These are phyloP conservation scores for Canis aureus DNA, from an alignment of 2,113 vertebrate species.

Conservation along the genomic window DNA sequence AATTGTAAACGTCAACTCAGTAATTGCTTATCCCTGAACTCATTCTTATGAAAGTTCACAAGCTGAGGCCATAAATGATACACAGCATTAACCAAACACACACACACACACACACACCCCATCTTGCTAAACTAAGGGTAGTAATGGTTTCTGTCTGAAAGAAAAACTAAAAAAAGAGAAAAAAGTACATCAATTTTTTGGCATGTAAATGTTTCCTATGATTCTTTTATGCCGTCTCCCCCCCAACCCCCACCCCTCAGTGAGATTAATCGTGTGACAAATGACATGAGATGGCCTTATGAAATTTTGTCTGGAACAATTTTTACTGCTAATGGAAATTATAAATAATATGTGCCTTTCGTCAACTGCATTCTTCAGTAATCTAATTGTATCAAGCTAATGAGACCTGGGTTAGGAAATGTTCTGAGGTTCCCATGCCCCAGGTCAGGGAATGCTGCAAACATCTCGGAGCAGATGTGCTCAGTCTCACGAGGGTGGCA, in stretches of 20 bases:
- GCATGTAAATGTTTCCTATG: constrained; percentile 27
- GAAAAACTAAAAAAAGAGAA: constrained; percentile 10
- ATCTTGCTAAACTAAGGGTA: not conserved
- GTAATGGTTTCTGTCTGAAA: constrained; percentile 42
- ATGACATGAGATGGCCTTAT: constrained; percentile 66
- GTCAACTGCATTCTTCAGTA: constrained; percentile 78
- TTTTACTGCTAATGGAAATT: constrained; percentile 77
- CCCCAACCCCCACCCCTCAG: not conserved
- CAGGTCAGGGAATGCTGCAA: constrained; percentile 75
- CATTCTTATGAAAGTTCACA: constrained; percentile 74
- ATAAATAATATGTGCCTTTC: constrained; percentile 78
- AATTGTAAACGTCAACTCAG: constrained; percentile 25
- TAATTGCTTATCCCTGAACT: constrained; percentile 62
- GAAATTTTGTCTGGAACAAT: constrained; percentile 77
- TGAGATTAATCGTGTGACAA: constrained; percentile 70
- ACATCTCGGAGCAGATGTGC: constrained; percentile 74
- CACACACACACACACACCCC: not conserved
- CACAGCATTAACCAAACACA: constrained; percentile 11
- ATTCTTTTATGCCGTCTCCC: not conserved
- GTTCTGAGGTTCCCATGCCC: constrained; percentile 75
- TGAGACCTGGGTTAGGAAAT: constrained; percentile 82
- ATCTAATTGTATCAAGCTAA: constrained; percentile 80
- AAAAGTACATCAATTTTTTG: not conserved
- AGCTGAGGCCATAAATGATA: constrained; percentile 57
- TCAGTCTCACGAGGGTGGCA: constrained; percentile 71